phyloP scores from a whole-genome alignment of 2,797 vertebrate species.

The Betta splendens region DNA sequence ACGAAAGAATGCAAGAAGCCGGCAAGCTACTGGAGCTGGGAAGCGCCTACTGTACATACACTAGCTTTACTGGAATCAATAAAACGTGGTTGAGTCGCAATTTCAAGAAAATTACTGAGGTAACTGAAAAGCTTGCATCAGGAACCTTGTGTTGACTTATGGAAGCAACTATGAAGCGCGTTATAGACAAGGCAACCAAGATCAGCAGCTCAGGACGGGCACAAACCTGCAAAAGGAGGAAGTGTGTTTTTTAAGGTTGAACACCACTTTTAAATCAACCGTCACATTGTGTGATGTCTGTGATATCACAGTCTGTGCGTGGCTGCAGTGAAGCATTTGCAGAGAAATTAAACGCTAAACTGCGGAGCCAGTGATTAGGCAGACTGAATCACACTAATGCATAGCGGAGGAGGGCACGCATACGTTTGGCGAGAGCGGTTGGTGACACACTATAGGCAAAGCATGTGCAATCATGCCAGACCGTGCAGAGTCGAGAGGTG shows the following conservation, averaged over 20 bases:
- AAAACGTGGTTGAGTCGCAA: neutral
- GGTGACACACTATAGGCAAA: constrained; percentile 21
- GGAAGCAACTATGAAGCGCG: neutral
- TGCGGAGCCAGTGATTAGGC: neutral
- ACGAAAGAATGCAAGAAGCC: no score
- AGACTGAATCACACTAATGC: constrained; percentile 15
- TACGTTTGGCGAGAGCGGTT: constrained; percentile 13
- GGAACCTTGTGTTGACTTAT: neutral
- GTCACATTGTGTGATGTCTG: no score
- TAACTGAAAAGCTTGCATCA: constrained; percentile 6
- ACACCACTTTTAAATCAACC: constrained; percentile 5
- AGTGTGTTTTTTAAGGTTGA: neutral
- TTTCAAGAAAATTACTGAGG: constrained; percentile 12
- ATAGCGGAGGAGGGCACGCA: constrained; percentile 17
- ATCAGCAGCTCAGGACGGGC: neutral
- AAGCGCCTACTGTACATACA: neutral
- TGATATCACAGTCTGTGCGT: no score
- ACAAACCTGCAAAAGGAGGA: constrained; percentile 2
- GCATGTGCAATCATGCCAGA: constrained; percentile 24
- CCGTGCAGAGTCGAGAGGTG: constrained; percentile 30
- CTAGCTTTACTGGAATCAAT: neutral
- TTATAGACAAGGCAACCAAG: constrained; percentile 17
- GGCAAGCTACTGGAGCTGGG: neutral
- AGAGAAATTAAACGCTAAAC: constrained; percentile 9
- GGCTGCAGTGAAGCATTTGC: constrained; percentile 1